A percentile compares a stretch with the other conserved stretches of the same genome.
These are phyloP conservation scores for Synaphobranchus kaupii DNA, from an alignment of 2,797 vertebrate species.

Conservation along the genomic window DNA sequence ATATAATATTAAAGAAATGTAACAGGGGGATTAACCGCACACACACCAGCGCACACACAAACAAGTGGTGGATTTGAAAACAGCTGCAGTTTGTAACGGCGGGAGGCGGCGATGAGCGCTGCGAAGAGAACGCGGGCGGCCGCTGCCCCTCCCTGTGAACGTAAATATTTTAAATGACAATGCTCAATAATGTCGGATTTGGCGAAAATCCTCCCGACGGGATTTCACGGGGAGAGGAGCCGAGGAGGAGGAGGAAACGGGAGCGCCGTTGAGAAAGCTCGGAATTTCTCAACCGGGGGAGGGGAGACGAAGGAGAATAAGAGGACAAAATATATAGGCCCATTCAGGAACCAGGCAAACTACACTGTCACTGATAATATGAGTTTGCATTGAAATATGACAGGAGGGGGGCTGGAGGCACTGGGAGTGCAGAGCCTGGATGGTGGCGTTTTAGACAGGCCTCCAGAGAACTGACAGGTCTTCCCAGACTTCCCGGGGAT, in stretches of 20 bases:
- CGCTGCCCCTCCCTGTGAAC: slow-evolving; percentile 21
- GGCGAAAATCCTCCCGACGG: slow-evolving; percentile 43
- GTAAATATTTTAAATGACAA: slow-evolving; percentile 39
- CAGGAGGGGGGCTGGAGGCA: neutral
- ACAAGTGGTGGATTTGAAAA: slow-evolving; percentile 46
- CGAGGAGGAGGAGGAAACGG: slow-evolving; percentile 22
- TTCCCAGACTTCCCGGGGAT: slow-evolving; percentile 5
- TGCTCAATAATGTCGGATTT: slow-evolving; percentile 45
- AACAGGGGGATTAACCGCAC: neutral
- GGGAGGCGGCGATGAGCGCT: slow-evolving; percentile 40
- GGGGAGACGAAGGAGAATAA: neutral
- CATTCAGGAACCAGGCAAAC: neutral
- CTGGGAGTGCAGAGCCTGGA: slow-evolving; percentile 9
- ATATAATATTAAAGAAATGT: neutral
- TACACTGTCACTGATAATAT: slow-evolving; percentile 12
- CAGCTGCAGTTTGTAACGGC: slow-evolving; percentile 51
- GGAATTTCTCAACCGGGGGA: neutral
- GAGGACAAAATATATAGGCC: slow-evolving; percentile 10
- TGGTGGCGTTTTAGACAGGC: neutral
- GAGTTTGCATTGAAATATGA: slow-evolving; percentile 11
- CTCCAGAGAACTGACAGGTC: slow-evolving; percentile 4
- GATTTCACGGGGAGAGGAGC: slow-evolving; percentile 29
- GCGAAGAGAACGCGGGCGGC: slow-evolving; percentile 11
- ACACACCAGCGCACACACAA: slow-evolving; percentile 25
- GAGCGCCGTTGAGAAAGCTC: neutral